A percentile compares a stretch with the other conserved stretches of the same genome.
Evolutionary conservation across 1,140 invertebrate species (phyloP).

Genomic region (Glomeris maerens): DNA sequence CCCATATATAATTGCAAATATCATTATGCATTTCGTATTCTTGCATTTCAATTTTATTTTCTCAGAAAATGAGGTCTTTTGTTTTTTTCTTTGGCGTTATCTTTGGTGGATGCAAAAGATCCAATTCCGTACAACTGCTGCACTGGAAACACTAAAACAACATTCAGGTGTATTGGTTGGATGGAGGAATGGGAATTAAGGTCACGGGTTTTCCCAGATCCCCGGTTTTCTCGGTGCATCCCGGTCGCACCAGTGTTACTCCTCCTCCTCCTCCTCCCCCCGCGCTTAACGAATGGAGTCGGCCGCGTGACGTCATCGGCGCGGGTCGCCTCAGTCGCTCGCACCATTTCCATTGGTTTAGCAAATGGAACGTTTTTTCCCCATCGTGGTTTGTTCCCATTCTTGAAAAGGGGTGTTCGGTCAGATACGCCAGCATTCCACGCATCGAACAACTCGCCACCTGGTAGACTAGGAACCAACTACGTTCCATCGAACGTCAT

Average conservation of each 20-base stretch:
- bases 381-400: not conserved
- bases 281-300: too few species aligned
- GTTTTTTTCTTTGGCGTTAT: too few species aligned
- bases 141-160: too few species aligned
- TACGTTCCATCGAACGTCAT: not conserved
- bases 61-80: too few species aligned
- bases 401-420: not conserved
- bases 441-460: not conserved
- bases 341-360: conserved; percentile 3
- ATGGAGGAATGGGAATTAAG: conserved; percentile 14
- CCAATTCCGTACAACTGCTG: too few species aligned
- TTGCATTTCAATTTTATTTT: too few species aligned
- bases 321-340: not conserved
- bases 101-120: too few species aligned
- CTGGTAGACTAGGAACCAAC: too few species aligned
- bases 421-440: not conserved
- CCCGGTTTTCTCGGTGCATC: not conserved
- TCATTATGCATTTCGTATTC: too few species aligned
- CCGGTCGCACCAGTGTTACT: not conserved
- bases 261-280: too few species aligned
- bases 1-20: too few species aligned
- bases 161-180: conserved; percentile 10
- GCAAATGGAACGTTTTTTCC: conserved; percentile 5
- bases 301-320: not conserved
- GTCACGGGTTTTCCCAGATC: conserved; percentile 4